Evolutionary conservation across 2,113 vertebrate species (phyloP), one percentile per base, ranked within the genome.

Genomic region (Synchiropus splendidus): DNA sequence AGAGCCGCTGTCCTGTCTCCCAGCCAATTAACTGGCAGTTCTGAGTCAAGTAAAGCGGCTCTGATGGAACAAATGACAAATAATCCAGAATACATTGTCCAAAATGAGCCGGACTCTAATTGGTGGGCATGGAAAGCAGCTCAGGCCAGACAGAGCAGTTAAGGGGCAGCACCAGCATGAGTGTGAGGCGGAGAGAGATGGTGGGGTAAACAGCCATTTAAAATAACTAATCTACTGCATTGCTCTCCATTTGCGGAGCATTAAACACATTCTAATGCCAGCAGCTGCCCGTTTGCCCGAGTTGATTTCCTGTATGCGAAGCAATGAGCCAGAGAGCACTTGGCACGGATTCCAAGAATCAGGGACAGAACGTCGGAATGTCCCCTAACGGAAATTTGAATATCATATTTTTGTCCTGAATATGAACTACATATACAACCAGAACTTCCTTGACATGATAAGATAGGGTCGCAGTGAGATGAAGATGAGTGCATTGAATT

Each of bases 1-100:
- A 72, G 69, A 64, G 54, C 56, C 56, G 51, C 48, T 33, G 39
- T 66, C 70, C 61, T 66, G 60, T 72, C 67, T 74, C 59, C 44
- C 6, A 63, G 67, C 72, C 72, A 77, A 76, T 81, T 81, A 79
- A 74, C 58, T 30, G 16, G 54, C 51, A 33, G 60, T 76, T 77
- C 73, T 61, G 74, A 76, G 57, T 62, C 61, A 50, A 58, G 66
- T 42, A 73, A 60, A 63, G 68, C 41, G 42, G 56, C 64, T 61
- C 59, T 71, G 66, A 71, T 74, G 74, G 72, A 58, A 61, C 44
- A 63, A 47, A 69, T 74, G 72, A 81, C 67, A 77, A 75, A 77
- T 72, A 67, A 61, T 65, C 51, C 67, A 61, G 64, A 51, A 30
- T 6, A 39, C 17, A 18, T 21, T 12, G 54, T 67, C 72, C 68